phyloP scores from a whole-genome alignment of 2,797 vertebrate genomes.

The Falco cherrug region DNA sequence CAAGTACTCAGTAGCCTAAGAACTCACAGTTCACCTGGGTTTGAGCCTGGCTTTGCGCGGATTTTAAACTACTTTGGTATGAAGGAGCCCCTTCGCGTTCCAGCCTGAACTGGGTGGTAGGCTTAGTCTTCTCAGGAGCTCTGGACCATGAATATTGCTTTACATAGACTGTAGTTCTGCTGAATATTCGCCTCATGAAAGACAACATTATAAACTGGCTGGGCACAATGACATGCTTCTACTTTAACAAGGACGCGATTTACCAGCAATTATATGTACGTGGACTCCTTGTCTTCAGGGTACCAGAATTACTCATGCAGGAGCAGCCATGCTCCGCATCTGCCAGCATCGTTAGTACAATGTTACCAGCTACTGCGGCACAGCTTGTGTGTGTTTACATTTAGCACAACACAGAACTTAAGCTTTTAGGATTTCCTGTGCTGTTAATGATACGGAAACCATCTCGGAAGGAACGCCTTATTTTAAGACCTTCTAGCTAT shows the following conservation, averaged over 20 bases:
- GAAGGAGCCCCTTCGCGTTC: background rate
- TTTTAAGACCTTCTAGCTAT: background rate
- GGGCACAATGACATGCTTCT: slow-evolving; percentile 36
- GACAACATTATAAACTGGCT: slow-evolving; percentile 58
- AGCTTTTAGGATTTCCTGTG: slow-evolving; percentile 15
- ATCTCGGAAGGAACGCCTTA: background rate
- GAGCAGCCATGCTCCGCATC: background rate
- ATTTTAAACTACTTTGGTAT: slow-evolving; percentile 8
- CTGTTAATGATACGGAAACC: background rate
- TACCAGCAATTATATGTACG: slow-evolving; percentile 2
- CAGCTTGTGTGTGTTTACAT: background rate
- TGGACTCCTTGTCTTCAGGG: slow-evolving; percentile 1
- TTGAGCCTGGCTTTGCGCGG: background rate
- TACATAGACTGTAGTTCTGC: background rate
- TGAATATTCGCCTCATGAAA: slow-evolving; percentile 37
- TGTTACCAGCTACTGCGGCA: background rate
- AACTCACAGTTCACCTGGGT: background rate
- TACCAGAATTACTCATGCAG: background rate
- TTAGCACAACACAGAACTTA: slow-evolving; percentile 9
- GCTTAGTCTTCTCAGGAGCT: slow-evolving; percentile 21
- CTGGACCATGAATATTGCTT: slow-evolving; percentile 9
- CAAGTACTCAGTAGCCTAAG: slow-evolving; percentile 14
- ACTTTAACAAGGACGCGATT: slow-evolving; percentile 60
- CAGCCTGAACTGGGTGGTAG: background rate
- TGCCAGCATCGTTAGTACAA: background rate